A percentile compares a stretch with the other conserved stretches of the same genome.
Conservation (phyloP, 1,140 invertebrate genomes). For the Bombus pyrosoma region DNA sequence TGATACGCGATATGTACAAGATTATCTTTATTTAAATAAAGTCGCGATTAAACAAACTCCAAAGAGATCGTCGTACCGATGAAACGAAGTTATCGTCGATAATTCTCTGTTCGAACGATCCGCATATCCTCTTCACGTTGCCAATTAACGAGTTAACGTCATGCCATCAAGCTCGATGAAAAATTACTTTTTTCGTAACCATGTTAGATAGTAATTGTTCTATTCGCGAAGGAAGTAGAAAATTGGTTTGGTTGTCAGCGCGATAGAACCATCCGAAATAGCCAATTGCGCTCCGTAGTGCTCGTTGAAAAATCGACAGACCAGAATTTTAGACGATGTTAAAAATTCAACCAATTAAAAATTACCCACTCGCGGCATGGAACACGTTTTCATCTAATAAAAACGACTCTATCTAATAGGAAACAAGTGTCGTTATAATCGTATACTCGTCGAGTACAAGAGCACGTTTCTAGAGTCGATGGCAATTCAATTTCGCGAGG, state of each 20-base stretch:
- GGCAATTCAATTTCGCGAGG: neutral
- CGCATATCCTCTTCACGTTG: neutral
- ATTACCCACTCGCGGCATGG: no score
- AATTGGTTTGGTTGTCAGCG: constrained; percentile 31
- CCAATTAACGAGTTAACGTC: constrained; percentile 23
- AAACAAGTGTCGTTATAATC: neutral
- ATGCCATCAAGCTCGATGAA: neutral
- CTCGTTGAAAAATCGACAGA: constrained; percentile 5
- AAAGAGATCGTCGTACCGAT: no score
- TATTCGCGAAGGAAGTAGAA: neutral
- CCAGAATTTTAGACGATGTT: neutral
- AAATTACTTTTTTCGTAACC: constrained; percentile 3
- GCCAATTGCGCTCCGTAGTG: neutral
- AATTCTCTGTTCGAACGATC: neutral
- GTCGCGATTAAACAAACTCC: no score
- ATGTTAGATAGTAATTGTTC: constrained; percentile 4
- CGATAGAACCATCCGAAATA: neutral
- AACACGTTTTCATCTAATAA: no score
- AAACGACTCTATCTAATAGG: neutral
- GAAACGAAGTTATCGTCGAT: neutral
- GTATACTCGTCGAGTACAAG: neutral
- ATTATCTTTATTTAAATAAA: neutral
- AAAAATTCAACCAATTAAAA: neutral
- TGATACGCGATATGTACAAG: no score
- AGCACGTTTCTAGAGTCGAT: neutral